Conservation (phyloP, 1,140 invertebrate species). For the Pseudachorutes palmiensis region DNA sequence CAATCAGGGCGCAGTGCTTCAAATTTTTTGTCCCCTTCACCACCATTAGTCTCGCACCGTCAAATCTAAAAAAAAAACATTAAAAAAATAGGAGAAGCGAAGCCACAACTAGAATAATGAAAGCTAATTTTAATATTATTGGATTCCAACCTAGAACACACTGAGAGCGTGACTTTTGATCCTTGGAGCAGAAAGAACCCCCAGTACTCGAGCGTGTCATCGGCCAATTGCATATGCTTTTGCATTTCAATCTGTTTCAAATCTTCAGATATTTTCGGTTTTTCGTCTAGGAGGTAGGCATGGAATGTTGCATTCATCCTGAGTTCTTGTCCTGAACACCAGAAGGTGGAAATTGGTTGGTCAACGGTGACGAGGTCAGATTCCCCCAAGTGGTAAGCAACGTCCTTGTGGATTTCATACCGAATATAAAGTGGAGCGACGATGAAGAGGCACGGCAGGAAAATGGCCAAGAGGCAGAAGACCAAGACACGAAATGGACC, state of each 20-base stretch:
- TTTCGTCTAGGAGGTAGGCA: slow-evolving; percentile 65
- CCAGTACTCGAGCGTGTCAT: slow-evolving; percentile 81
- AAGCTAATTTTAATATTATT: no score
- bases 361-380: slow-evolving; percentile 62
- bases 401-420: slow-evolving; percentile 53
- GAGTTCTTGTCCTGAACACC: slow-evolving; percentile 56
- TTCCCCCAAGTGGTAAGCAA: slow-evolving; percentile 64
- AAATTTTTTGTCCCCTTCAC: no score
- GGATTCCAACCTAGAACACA: slow-evolving; percentile 59
- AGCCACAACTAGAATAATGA: no score
- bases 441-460: slow-evolving; percentile 62
- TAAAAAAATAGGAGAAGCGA: no score
- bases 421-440: slow-evolving; percentile 64
- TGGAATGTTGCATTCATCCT: slow-evolving; percentile 68
- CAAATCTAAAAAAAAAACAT: background rate
- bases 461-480: slow-evolving; percentile 62
- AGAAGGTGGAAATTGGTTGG: slow-evolving; percentile 36
- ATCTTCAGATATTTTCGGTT: slow-evolving; percentile 57
- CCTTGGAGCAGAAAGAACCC: slow-evolving; percentile 73
- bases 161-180: slow-evolving; percentile 62
- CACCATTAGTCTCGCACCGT: no score
- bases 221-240: slow-evolving; percentile 70
- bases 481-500: slow-evolving; percentile 61
- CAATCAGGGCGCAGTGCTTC: slow-evolving; percentile 63
- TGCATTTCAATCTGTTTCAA: slow-evolving; percentile 65